Base-by-base conservation (phyloP, 64 coral and sea anemone genomes). In the Acropora yongei region DNA sequence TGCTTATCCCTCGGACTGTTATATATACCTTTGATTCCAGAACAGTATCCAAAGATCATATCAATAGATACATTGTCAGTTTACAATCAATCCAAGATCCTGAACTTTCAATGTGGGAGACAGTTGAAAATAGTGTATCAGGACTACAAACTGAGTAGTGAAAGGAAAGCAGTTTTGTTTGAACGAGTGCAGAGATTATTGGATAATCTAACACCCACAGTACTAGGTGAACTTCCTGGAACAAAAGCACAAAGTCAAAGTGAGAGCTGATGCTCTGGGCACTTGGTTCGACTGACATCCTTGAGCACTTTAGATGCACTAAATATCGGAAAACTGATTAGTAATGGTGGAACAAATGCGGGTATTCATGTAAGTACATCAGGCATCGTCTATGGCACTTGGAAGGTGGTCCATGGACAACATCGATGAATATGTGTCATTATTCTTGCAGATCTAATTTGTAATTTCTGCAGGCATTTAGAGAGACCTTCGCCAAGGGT, bases 171-270 rank as follows among this genome's bases (percentile, higher is more conserved):
- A 55, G 51, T 4, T 55, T 55, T 55, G 51, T 4, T 55, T 9
- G 9, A 55, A 55, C 51, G 9, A 55, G 51, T 55, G 51, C 51
- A 55, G 4, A 55, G 51, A 55, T 55, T 55, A 55, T 9, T 55
- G 51, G 51, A 55, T 55, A 55, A 55, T 55, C 51, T 55, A 55
- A 55, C 51, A 55, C 51, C 51, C 51, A 55, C 51, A 5, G 51
- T 55, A 55, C 51, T 55, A 55, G 51, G 51, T 55, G 51, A 55
- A 82, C 40, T 84, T 47, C 48, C 48, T 60, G 55, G 55, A 55
- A 84, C 80, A 60, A 63, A 18, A 84, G 49, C 58, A 19, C 80
- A 84, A 84, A 84, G 80, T 65, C 80, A 20, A 30, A 84, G 80
- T 84, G 53, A 65, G 0, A 63, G 6, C 55, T 84, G 80, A 55